Conservation (phyloP, 1,140 invertebrate genomes). For the Aphaenogaster rudis region DNA sequence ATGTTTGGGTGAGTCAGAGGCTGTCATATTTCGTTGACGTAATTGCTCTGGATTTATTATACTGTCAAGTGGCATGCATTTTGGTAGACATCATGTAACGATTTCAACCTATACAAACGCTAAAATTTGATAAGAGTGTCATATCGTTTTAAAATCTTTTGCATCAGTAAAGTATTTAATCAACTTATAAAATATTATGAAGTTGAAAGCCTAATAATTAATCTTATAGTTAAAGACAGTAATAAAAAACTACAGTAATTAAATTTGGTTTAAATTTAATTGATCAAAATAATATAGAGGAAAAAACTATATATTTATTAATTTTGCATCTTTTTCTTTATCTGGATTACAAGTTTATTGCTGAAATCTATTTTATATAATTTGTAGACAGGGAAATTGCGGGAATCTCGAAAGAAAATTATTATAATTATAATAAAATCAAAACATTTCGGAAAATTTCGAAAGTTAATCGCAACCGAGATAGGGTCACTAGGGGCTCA, state of each 20-base stretch:
- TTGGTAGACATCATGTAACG: not conserved
- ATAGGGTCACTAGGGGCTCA: slow-evolving; percentile 59
- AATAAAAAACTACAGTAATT: not conserved
- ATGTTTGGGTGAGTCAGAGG: not conserved
- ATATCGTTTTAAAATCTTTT: not conserved
- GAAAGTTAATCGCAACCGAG: slow-evolving; percentile 26
- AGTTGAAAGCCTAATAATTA: not conserved
- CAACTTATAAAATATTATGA: not conserved
- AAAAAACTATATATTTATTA: not conserved
- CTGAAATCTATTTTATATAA: not conserved
- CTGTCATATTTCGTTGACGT: not conserved
- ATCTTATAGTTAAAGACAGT: not conserved
- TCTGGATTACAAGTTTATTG: not conserved
- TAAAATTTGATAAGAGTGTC: not conserved
- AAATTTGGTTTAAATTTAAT: slow-evolving; percentile 5
- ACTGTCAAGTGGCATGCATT: not conserved
- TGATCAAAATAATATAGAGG: not conserved
- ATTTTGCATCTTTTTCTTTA: not conserved
- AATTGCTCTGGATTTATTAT: slow-evolving; percentile 13
- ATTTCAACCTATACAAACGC: not conserved
- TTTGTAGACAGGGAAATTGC: not conserved
- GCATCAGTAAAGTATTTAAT: not conserved
- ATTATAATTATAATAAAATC: slow-evolving; percentile 12
- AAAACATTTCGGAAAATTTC: slow-evolving; percentile 23
- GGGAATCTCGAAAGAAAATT: not conserved